These are phyloP conservation scores for Spongilla lacustris DNA, from an alignment of 37 sponge, comb jelly and placozoan genomes.

Conservation along the genomic window DNA sequence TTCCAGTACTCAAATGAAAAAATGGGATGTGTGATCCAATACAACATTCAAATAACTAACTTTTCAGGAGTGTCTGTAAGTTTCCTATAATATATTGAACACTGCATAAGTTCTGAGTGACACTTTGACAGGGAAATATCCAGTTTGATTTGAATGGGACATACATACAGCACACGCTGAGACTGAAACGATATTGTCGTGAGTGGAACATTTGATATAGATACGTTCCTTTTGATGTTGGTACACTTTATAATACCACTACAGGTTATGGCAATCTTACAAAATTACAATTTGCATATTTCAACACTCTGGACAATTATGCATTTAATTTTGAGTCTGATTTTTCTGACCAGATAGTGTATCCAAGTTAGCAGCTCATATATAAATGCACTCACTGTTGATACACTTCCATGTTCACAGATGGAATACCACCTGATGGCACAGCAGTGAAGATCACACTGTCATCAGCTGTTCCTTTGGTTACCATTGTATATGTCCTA, in stretches of 20 bases:
- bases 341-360: background rate
- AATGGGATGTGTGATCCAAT: constrained; percentile 38
- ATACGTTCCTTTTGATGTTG: background rate
- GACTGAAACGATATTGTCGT: background rate
- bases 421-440: constrained; percentile 53
- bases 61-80: constrained; percentile 51
- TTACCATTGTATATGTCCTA: background rate
- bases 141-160: background rate
- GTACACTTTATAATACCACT: background rate
- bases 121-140: background rate
- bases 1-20: constrained; percentile 18
- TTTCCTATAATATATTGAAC: background rate
- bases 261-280: background rate
- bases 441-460: constrained; percentile 5
- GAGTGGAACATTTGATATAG: background rate
- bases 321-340: background rate
- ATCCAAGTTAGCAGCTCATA: background rate
- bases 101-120: background rate
- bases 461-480: background rate
- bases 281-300: background rate
- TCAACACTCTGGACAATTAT: background rate
- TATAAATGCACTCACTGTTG: background rate
- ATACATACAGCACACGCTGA: background rate
- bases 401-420: background rate
- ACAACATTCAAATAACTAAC: constrained; percentile 5